Conservation (phyloP, 2,888 invertebrate species). For the Ochropacha duplaris region DNA sequence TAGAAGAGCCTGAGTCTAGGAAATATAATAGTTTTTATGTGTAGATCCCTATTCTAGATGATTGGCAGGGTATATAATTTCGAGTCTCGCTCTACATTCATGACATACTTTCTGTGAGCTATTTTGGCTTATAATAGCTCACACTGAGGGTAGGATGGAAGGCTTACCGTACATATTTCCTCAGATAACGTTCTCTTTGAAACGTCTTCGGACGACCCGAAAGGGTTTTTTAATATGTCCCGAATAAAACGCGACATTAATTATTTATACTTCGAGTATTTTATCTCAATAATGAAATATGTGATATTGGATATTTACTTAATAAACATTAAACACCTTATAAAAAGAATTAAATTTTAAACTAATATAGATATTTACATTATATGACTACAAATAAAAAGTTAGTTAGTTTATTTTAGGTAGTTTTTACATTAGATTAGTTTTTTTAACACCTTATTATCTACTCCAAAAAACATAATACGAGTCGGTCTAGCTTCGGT, state of each 20-base stretch:
- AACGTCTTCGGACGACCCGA: background rate
- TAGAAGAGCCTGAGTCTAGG: background rate
- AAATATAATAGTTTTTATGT: too few relatives aligned
- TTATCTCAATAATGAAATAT: too few relatives aligned
- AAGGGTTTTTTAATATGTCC: background rate
- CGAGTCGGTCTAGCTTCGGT: background rate
- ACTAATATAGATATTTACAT: too few relatives aligned
- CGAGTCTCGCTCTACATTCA: background rate
- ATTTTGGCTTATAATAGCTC: background rate
- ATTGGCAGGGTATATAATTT: background rate
- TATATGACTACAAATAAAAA: too few relatives aligned
- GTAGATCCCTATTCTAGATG: too few relatives aligned
- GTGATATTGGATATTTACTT: too few relatives aligned
- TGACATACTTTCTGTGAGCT: background rate
- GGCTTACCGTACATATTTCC: background rate
- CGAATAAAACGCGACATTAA: background rate
- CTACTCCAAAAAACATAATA: background rate
- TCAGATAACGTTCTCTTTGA: background rate
- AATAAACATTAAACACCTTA: too few relatives aligned
- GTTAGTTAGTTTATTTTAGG: too few relatives aligned
- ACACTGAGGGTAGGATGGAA: background rate
- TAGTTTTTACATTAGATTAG: too few relatives aligned
- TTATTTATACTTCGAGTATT: background rate
- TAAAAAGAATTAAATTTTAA: too few relatives aligned
- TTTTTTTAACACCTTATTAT: too few relatives aligned